phyloP scores from a whole-genome alignment of 1,140 invertebrate species.

The Nasonia longicornis region DNA sequence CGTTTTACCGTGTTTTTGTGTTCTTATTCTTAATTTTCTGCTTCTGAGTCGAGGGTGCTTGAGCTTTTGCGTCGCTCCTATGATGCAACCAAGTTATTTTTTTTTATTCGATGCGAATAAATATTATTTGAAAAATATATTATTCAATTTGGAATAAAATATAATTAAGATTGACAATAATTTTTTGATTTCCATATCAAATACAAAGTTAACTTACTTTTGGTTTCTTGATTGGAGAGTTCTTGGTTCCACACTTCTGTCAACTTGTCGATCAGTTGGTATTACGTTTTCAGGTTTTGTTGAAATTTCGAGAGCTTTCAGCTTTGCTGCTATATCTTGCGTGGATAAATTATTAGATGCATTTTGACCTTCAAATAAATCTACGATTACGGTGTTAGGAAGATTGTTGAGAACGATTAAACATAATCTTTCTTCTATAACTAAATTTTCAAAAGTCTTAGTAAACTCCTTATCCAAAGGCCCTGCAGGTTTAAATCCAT shows the following conservation, averaged over 20 bases:
- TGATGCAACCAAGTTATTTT: constrained; percentile 47
- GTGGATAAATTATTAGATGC: neutral
- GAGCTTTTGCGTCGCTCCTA: constrained; percentile 52
- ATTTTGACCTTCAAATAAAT: constrained; percentile 31
- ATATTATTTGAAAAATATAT: constrained; percentile 8
- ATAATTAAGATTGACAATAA: neutral
- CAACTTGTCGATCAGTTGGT: constrained; percentile 25
- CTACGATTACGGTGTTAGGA: constrained; percentile 13
- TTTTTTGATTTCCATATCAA: constrained; percentile 12
- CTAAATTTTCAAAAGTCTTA: constrained; percentile 66
- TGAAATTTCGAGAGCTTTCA: constrained; percentile 12
- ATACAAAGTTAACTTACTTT: constrained; percentile 45
- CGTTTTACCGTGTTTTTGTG: constrained; percentile 55
- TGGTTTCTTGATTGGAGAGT: constrained; percentile 37
- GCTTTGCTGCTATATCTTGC: constrained; percentile 13
- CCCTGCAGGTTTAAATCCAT: constrained; percentile 68
- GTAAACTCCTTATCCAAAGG: constrained; percentile 59
- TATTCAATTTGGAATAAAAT: constrained; percentile 27
- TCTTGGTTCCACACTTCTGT: constrained; percentile 19
- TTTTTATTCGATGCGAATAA: constrained; percentile 22
- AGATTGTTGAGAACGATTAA: constrained; percentile 69
- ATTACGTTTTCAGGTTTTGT: constrained; percentile 12
- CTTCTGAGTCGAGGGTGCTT: constrained; percentile 47
- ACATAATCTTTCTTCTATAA: constrained; percentile 68
- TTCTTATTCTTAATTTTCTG: constrained; percentile 53